Base-by-base conservation (phyloP, 2,797 vertebrate species). In the Adelosebastes latens region DNA sequence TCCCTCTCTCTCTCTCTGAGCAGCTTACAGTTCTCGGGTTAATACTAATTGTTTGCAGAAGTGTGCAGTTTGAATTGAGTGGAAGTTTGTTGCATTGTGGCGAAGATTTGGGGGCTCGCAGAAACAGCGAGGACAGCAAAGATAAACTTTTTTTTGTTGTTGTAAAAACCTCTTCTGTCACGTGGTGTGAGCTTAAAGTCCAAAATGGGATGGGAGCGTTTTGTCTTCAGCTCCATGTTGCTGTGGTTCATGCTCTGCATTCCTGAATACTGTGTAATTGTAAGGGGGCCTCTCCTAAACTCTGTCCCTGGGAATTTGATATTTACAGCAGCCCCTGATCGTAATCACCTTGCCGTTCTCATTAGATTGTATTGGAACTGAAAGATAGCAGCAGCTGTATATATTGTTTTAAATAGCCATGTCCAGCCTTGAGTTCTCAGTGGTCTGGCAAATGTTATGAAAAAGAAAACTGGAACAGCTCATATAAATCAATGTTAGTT, bases 181-280 rank as follows among this genome's bases (percentile, higher is more conserved):
- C 36, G 34, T 80, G 78, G 75, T 72, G 42, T 2, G 63, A 73
- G 80, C 72, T 13, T 8, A 71, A 76, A 46, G 29, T 90, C 87
- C 81, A 86, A 71, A 87, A 73, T 56, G 72, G 74, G 80, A 89
- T 52, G 72, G 71, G 89, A 88, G 77, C 66, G 25, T 87, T 84
- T 85, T 75, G 89, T 87, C 83, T 88, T 74, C 75, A 73, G 86
- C 83, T 89, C 78, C 59, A 73, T 85, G 89, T 88, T 83, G 25
- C 80, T 88, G 83, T 79, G 88, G 88, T 88, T 86, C 90, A 74
- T 90, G 89, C 87, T 88, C 94, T 92, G 94, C 96, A 97, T 96
- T 97, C 96, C 96, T 96, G 93, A 94, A 96, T 94, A 94, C 95
- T 95, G 95, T 96, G 95, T 96, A 96, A 97, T 97, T 96, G 95